Conservation (phyloP, 2,797 vertebrate genomes). For the Ceryle rudis region DNA sequence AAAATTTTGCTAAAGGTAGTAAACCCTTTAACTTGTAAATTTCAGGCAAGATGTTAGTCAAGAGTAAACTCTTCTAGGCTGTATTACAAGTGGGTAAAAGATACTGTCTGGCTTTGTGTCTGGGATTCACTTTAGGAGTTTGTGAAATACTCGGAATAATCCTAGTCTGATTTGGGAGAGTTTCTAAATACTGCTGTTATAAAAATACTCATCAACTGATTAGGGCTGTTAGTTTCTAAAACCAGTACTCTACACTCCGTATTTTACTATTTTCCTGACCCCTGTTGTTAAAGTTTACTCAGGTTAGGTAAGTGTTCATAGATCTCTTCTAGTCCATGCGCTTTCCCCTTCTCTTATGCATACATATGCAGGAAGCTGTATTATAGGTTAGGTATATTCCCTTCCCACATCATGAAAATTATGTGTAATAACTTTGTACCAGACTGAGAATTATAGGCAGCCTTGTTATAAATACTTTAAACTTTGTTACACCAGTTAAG, state of each 20-base stretch:
- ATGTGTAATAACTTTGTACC: not conserved
- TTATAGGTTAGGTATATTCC: not conserved
- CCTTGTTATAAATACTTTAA: not conserved
- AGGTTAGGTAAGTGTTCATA: not conserved
- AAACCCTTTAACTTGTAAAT: not conserved
- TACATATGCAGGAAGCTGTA: not conserved
- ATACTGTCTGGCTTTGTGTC: not conserved
- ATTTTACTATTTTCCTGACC: not conserved
- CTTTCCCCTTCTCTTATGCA: not conserved
- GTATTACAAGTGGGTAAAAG: not conserved
- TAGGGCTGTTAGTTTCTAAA: not conserved
- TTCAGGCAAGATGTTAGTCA: not conserved
- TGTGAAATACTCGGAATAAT: not conserved
- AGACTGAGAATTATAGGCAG: not conserved
- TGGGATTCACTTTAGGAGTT: not conserved
- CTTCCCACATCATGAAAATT: not conserved
- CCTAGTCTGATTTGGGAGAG: not conserved
- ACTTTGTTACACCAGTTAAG: not conserved
- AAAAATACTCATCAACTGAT: not conserved
- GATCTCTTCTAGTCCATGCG: not conserved
- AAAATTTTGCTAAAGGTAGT: not conserved
- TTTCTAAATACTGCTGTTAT: not conserved
- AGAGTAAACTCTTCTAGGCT: not conserved
- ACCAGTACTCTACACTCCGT: not conserved
- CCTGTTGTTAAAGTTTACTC: constrained; percentile 21